Conservation (phyloP, 1,140 invertebrate species). For the Anagrus nilaparvatae region DNA sequence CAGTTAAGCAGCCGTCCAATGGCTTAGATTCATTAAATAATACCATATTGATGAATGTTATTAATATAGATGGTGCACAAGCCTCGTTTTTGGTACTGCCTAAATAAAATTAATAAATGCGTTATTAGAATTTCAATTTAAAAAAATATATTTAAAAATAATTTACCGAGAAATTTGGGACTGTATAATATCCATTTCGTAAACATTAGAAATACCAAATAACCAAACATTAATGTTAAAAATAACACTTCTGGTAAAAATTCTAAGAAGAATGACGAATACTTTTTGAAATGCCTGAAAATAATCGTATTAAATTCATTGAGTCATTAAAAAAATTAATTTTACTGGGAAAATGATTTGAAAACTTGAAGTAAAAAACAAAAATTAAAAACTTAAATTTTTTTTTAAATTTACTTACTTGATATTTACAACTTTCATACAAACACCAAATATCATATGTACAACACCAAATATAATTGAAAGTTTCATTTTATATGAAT, state of each 20-base stretch:
- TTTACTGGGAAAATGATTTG: too few relatives aligned
- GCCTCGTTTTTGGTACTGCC: too few relatives aligned
- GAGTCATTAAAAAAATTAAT: too few relatives aligned
- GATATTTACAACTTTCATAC: constrained; percentile 83
- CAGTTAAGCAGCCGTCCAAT: constrained; percentile 44
- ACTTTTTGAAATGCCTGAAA: constrained; percentile 66
- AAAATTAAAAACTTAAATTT: too few relatives aligned
- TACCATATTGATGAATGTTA: constrained; percentile 91
- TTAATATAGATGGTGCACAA: constrained; percentile 81
- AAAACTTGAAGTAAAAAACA: too few relatives aligned
- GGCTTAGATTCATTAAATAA: constrained; percentile 53
- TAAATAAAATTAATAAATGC: too few relatives aligned
- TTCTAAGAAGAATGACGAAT: constrained; percentile 75
- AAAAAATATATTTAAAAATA: constrained; percentile 21
- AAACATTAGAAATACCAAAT: constrained; percentile 87
- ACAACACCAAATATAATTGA: constrained; percentile 92
- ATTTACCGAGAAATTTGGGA: constrained; percentile 33
- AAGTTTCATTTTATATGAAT: constrained; percentile 98
- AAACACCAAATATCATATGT: constrained; percentile 95
- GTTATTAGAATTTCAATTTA: too few relatives aligned
- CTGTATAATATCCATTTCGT: constrained; percentile 82
- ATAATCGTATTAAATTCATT: too few relatives aligned
- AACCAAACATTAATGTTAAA: constrained; percentile 81
- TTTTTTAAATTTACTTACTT: constrained; percentile 61
- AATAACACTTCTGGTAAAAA: constrained; percentile 92